phyloP scores from a whole-genome alignment of 2,797 vertebrate species.

The Allobates femoralis region DNA sequence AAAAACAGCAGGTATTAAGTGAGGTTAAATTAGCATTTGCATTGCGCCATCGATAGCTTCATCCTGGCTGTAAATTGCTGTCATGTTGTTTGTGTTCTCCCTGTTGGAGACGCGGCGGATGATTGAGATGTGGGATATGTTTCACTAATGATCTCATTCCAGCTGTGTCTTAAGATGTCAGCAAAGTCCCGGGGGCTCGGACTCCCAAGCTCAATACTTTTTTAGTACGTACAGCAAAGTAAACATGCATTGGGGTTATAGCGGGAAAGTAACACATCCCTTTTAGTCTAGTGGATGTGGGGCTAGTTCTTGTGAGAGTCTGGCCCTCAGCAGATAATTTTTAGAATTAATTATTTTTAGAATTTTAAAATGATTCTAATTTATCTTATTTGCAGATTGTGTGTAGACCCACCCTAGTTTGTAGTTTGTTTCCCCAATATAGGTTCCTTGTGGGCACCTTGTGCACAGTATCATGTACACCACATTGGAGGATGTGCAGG shows the following conservation, averaged over 20 bases:
- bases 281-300: not conserved
- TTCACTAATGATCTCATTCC: slow-evolving; percentile 53
- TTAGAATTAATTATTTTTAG: not conserved
- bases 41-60: slow-evolving; percentile 10
- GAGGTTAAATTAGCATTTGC: slow-evolving; percentile 20
- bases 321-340: not conserved
- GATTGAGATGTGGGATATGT: slow-evolving; percentile 46
- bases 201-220: not conserved
- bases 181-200: not conserved
- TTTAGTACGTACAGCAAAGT: not conserved
- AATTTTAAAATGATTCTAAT: not conserved
- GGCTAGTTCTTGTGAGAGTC: not conserved
- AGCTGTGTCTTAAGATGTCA: slow-evolving; percentile 40
- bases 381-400: not conserved
- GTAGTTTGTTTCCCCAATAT: too few relatives aligned
- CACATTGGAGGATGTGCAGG: too few relatives aligned
- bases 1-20: slow-evolving; percentile 46
- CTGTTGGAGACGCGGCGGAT: slow-evolving; percentile 32
- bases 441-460: too few relatives aligned
- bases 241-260: not conserved
- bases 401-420: too few relatives aligned
- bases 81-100: slow-evolving; percentile 39
- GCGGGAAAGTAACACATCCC: too few relatives aligned
- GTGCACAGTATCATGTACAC: too few relatives aligned
- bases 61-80: slow-evolving; percentile 17